phyloP scores from a whole-genome alignment of 2,113 vertebrate species.

The Morone chrysops region DNA sequence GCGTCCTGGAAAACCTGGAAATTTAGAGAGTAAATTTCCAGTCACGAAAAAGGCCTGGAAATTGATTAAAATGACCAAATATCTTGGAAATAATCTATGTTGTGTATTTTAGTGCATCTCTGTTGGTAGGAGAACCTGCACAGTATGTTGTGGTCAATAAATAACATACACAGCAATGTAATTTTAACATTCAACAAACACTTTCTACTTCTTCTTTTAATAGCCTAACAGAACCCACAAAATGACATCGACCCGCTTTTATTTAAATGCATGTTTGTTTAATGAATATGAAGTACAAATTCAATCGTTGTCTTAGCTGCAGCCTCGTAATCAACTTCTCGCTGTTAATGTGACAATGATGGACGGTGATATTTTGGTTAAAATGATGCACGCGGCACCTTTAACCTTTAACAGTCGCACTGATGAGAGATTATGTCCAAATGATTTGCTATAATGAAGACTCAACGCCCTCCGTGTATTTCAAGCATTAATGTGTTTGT shows the following conservation, averaged over 20 bases:
- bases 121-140: too few species aligned
- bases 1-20: too few species aligned
- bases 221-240: neutral
- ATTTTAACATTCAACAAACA: too few species aligned
- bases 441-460: conserved; percentile 41
- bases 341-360: neutral
- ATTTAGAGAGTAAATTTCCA: too few species aligned
- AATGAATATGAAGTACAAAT: neutral
- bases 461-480: neutral
- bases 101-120: too few species aligned
- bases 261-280: neutral
- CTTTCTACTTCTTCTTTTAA: too few species aligned
- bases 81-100: too few species aligned
- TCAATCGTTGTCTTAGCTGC: neutral
- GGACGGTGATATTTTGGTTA: neutral
- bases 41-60: too few species aligned
- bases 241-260: neutral
- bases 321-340: neutral
- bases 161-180: too few species aligned
- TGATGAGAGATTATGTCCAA: conserved; percentile 7
- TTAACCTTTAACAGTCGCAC: neutral
- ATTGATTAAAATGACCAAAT: too few species aligned
- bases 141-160: too few species aligned
- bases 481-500: conserved; percentile 25
- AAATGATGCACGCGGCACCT: conserved; percentile 1